Conservation (phyloP, 2,888 invertebrate species). For the Trachelus stipa region DNA sequence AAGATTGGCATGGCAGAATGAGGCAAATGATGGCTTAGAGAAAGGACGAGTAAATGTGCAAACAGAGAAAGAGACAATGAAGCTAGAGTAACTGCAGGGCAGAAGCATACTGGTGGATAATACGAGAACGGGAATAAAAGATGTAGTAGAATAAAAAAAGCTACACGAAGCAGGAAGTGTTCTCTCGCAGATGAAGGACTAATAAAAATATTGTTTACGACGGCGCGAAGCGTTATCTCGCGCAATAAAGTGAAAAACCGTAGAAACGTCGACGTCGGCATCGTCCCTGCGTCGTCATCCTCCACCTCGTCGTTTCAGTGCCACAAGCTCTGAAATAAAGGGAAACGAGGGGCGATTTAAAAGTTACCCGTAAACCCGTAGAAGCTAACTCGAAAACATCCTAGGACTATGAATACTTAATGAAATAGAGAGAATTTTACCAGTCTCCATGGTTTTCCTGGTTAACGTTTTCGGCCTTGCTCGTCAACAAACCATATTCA, state of each 20-base stretch:
- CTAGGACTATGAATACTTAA: constrained; percentile 42
- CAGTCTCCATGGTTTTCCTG: neutral
- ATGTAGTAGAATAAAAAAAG: neutral
- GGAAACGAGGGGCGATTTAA: neutral
- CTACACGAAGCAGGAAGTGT: neutral
- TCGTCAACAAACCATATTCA: neutral
- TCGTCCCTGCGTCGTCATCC: neutral
- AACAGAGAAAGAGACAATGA: neutral
- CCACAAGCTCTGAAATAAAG: neutral
- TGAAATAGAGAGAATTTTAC: constrained; percentile 29
- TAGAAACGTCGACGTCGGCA: neutral
- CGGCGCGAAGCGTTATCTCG: constrained; percentile 25
- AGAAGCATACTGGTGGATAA: neutral
- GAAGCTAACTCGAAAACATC: constrained; percentile 29
- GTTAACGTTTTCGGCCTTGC: neutral
- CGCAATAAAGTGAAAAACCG: neutral
- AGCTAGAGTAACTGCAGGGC: neutral
- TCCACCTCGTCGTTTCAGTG: neutral
- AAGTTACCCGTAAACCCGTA: neutral
- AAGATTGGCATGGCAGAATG: neutral
- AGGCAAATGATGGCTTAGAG: neutral
- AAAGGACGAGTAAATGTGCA: neutral
- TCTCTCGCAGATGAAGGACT: constrained; percentile 21
- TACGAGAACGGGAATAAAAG: neutral
- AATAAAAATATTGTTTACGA: constrained; percentile 43